Conservation (phyloP, 1,140 invertebrate genomes). For the Halesus radiatus region DNA sequence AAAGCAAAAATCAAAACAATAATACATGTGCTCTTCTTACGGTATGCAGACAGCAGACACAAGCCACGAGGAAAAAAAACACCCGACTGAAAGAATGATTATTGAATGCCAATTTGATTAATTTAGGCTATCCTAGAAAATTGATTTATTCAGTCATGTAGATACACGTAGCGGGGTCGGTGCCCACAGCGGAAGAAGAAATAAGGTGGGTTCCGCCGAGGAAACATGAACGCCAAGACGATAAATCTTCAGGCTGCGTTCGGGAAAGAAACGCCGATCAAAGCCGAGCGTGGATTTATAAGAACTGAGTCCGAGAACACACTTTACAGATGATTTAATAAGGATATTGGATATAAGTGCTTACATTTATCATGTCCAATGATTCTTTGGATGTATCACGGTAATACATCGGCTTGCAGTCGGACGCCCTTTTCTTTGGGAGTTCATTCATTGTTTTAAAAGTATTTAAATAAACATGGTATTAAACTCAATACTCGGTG, state of each 20-base stretch:
- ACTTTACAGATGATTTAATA: constrained; percentile 35
- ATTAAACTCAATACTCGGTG: too few species aligned
- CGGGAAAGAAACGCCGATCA: constrained; percentile 32
- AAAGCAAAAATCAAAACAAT: too few species aligned
- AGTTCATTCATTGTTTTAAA: background rate
- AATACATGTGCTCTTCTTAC: too few species aligned
- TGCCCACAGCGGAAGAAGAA: constrained; percentile 26
- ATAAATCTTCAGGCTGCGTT: constrained; percentile 22
- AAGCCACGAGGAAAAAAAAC: too few species aligned
- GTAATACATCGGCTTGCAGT: background rate
- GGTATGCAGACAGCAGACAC: too few species aligned
- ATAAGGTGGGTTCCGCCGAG: constrained; percentile 28
- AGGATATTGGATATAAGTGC: constrained; percentile 33
- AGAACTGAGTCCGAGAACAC: constrained; percentile 4
- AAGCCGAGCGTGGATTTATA: constrained; percentile 11
- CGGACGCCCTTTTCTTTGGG: background rate
- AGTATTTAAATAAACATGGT: background rate
- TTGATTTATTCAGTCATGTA: constrained; percentile 11
- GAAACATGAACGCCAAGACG: background rate
- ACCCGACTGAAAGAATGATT: background rate
- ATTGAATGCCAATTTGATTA: background rate
- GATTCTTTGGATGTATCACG: constrained; percentile 12
- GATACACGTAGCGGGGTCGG: background rate
- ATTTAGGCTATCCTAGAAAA: constrained; percentile 4
- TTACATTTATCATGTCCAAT: constrained; percentile 14